A percentile compares a stretch with the other conserved stretches of the same genome.
Evolutionary conservation across 2,888 invertebrate species (phyloP).

Genomic region (Drosophila monieri): DNA sequence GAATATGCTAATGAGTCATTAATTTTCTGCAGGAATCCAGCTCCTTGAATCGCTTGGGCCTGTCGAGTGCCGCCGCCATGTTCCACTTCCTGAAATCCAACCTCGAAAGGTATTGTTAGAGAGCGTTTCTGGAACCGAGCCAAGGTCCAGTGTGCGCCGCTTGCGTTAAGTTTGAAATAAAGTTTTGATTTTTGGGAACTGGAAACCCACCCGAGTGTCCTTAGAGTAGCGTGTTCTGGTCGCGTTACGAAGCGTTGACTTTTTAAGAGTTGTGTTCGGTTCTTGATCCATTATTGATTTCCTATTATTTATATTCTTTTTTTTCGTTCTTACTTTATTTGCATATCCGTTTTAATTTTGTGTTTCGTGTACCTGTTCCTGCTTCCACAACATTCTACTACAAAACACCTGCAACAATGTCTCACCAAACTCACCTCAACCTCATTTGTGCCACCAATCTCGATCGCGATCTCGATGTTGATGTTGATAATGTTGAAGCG

Average conservation of each 20-base stretch:
- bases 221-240: slow-evolving; percentile 62
- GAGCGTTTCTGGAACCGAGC: slow-evolving; percentile 27
- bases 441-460: slow-evolving; percentile 36
- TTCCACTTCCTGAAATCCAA: slow-evolving; percentile 84
- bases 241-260: slow-evolving; percentile 44
- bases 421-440: slow-evolving; percentile 44
- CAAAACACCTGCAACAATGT: slow-evolving; percentile 43
- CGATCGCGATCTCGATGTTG: slow-evolving; percentile 28
- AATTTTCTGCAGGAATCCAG: slow-evolving; percentile 87
- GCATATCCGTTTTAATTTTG: slow-evolving; percentile 70
- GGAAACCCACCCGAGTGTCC: slow-evolving; percentile 48
- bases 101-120: slow-evolving; percentile 81
- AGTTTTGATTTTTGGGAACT: slow-evolving; percentile 37
- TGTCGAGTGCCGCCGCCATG: slow-evolving; percentile 86
- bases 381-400: slow-evolving; percentile 58
- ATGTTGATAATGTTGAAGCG: slow-evolving; percentile 32
- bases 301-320: slow-evolving; percentile 22
- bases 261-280: slow-evolving; percentile 51
- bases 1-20: not conserved
- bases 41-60: slow-evolving; percentile 88
- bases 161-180: slow-evolving; percentile 52
- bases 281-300: slow-evolving; percentile 41
- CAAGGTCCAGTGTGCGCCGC: slow-evolving; percentile 63
- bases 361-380: slow-evolving; percentile 75
- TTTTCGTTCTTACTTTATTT: slow-evolving; percentile 68